These are phyloP conservation scores for Puffinus mauretanicus DNA, from an alignment of 2,113 vertebrate species.

Conservation along the genomic window DNA sequence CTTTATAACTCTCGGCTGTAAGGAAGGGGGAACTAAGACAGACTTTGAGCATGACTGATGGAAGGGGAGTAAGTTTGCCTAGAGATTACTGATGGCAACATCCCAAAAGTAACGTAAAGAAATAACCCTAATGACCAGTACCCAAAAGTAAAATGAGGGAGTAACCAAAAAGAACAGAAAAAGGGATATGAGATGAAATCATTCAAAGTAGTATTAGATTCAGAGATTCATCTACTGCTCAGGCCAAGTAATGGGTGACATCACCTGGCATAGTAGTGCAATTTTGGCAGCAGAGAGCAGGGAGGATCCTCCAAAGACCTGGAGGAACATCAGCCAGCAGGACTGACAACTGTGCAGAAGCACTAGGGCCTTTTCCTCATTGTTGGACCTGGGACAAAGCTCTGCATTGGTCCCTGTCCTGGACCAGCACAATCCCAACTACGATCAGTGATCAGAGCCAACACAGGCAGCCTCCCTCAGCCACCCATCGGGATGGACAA, in stretches of 20 bases:
- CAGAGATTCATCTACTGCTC: not conserved
- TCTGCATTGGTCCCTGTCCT: not conserved
- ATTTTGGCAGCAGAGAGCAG: not conserved
- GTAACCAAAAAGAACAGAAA: not conserved
- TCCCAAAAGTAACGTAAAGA: not conserved
- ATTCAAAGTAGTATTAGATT: not conserved
- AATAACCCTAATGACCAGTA: not conserved
- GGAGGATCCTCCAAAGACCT: not conserved
- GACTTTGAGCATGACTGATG: not conserved
- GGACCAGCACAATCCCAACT: not conserved
- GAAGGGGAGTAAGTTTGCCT: not conserved
- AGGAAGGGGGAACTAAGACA: not conserved
- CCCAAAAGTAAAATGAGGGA: not conserved
- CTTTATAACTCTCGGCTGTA: not conserved
- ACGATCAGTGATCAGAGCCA: not conserved
- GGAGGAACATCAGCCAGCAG: not conserved
- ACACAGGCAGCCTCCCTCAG: not conserved
- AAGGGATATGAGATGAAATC: fast-evolving
- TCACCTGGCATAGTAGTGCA: not conserved
- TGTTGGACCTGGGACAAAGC: fast-evolving
- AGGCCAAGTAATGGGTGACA: not conserved
- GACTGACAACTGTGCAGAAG: not conserved
- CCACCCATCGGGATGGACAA: not conserved
- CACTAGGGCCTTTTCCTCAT: not conserved
- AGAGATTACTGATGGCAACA: not conserved